These are phyloP conservation scores for Rhodophaea formosa DNA, from an alignment of 2,888 invertebrate genomes.

Conservation along the genomic window DNA sequence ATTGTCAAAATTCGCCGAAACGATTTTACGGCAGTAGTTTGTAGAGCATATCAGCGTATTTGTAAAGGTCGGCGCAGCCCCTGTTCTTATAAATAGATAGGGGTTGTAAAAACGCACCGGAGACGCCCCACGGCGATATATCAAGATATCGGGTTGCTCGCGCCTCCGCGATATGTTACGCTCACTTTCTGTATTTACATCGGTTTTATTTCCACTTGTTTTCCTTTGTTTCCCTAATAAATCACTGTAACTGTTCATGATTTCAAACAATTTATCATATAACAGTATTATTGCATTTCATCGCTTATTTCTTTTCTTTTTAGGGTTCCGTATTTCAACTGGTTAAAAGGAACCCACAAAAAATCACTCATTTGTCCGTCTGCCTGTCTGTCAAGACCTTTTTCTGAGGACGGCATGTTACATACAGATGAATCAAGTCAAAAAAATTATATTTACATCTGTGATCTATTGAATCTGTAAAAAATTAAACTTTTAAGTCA, in stretches of 20 bases:
- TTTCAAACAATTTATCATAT: background rate
- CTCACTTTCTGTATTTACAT: constrained; percentile 12
- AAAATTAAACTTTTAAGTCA: too few relatives aligned
- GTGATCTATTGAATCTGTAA: too few relatives aligned
- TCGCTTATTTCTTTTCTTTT: too few relatives aligned
- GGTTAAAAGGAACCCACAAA: too few relatives aligned
- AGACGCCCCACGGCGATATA: constrained; percentile 60
- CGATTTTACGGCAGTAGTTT: constrained; percentile 57
- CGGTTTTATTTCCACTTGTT: background rate
- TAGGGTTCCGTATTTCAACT: too few relatives aligned
- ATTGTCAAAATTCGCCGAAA: constrained; percentile 41
- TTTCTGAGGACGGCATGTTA: too few relatives aligned
- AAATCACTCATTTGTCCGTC: too few relatives aligned
- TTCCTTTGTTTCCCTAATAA: background rate
- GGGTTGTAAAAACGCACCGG: constrained; percentile 61
- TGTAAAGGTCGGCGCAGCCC: constrained; percentile 66
- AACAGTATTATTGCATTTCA: too few relatives aligned
- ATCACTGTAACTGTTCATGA: background rate
- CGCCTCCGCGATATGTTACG: constrained; percentile 42
- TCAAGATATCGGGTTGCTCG: constrained; percentile 67
- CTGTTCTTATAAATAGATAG: constrained; percentile 44
- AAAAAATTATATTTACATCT: too few relatives aligned
- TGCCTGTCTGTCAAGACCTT: too few relatives aligned
- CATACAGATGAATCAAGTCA: too few relatives aligned
- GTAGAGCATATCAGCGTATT: constrained; percentile 65